phyloP scores from a whole-genome alignment of 2,888 invertebrate genomes.

The Chironomus riparius region DNA sequence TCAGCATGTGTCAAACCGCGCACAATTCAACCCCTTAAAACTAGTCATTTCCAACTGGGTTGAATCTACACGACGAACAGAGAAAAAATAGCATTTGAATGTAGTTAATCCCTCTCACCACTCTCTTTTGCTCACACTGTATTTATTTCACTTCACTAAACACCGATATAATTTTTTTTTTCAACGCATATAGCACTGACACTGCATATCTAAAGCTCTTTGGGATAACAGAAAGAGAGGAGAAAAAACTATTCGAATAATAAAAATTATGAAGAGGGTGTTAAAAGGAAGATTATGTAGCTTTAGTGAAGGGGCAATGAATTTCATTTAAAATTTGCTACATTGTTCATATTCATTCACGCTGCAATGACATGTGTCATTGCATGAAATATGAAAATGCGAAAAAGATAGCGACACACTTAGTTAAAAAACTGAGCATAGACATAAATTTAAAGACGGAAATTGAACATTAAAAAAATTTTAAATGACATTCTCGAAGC shows the following conservation, averaged over 20 bases:
- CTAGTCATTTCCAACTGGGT: too few relatives aligned
- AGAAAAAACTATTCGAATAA: neutral
- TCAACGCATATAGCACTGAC: neutral
- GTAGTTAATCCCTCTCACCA: neutral
- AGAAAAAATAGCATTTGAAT: too few relatives aligned
- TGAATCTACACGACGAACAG: too few relatives aligned
- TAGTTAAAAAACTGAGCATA: neutral
- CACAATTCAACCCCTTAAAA: too few relatives aligned
- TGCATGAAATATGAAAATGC: neutral
- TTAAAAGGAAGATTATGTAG: conserved; percentile 6
- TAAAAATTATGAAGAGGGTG: conserved; percentile 7
- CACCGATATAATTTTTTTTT: neutral
- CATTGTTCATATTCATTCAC: conserved; percentile 1
- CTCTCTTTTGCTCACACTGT: neutral
- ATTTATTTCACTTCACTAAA: neutral
- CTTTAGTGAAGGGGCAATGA: neutral
- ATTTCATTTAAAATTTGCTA: conserved; percentile 1
- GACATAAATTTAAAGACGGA: conserved; percentile 15
- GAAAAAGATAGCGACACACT: neutral
- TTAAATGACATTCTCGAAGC: neutral
- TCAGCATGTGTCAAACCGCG: too few relatives aligned
- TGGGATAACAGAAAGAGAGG: neutral
- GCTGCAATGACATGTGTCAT: conserved; percentile 1
- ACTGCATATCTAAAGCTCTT: neutral
- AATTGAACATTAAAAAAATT: conserved; percentile 10